Base-by-base conservation (phyloP, 2,888 invertebrate species). In the Spilarctia lutea region DNA sequence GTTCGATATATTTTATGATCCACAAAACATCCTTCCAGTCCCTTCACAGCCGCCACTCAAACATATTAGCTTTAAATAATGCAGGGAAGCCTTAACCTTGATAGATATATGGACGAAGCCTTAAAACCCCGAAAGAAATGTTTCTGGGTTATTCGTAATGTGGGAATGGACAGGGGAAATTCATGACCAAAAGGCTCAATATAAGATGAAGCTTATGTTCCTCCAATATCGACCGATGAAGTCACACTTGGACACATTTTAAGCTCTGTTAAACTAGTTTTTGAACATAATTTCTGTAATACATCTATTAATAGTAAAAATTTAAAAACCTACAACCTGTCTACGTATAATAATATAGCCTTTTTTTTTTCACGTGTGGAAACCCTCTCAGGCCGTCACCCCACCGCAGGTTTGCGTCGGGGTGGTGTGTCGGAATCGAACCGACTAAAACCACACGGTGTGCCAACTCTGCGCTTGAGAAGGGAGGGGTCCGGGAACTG, bases 41-140 rank as follows among this genome's bases (percentile, higher is more conserved):
- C 42, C 60, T 56, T 39, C 72, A 68, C 20, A 35, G 66, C 35
- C 66, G 30, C 66, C 72, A 72, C 66, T 72, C 72, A 72, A 56
- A 39, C 11, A 39, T 72, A 72, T 72, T 72, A 56, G 66, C 39
- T 30, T 66, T 72, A 66, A 72, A 72, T 72, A 67, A 65, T 72
- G 35, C 65, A 72, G 56, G 52, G 13, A 56, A 39, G 4, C 72
- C 35, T 45, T 45, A 65, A 65, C 65, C 71, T 20, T 72, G 65
- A 52, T 27, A 65, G 72, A 72, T 67, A 35, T n/a, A 56, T 67
- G 72, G n/a, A 52, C 45, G n/a, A 69, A 33, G 52, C 33, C 2
- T 48, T 68, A 33, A 68, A 48, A 45, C 48, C 6, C 13, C 6
- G 48, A 7, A 30, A 48, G 24, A 48, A 24, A 68, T 48, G 30